A percentile compares a stretch with the other conserved stretches of the same genome.
phyloP scores from a whole-genome alignment of 2,113 vertebrate genomes.

The Passer domesticus region DNA sequence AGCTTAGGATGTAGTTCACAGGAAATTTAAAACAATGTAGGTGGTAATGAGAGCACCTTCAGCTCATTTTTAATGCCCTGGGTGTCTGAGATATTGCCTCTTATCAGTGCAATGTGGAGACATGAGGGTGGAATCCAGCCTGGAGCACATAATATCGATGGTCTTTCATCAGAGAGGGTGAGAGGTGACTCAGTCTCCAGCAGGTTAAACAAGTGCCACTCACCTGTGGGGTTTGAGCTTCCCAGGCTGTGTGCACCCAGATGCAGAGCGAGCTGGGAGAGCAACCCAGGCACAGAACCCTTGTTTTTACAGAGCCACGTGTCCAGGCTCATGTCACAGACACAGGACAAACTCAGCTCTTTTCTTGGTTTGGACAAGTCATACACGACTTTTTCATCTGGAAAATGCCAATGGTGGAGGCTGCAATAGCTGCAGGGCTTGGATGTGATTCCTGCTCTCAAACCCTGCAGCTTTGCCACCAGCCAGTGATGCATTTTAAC shows the following conservation, averaged over 20 bases:
- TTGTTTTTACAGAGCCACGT: neutral
- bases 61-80: neutral
- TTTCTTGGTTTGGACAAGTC: neutral
- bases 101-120: neutral
- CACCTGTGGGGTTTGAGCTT: neutral
- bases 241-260: neutral
- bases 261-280: neutral
- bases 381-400: neutral
- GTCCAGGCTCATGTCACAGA: neutral
- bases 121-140: neutral
- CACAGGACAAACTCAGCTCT: neutral
- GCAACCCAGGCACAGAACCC: neutral
- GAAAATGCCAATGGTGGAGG: neutral
- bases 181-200: neutral
- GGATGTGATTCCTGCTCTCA: neutral
- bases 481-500: neutral
- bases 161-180: neutral
- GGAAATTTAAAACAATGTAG: neutral
- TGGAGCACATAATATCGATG: accelerated
- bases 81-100: neutral
- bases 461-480: neutral
- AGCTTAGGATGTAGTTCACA: neutral
- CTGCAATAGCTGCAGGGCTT: neutral
- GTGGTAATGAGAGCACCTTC: neutral
- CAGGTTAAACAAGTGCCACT: neutral